phyloP scores from a whole-genome alignment of 2,797 vertebrate species.

The Aulostomus chinensis region DNA sequence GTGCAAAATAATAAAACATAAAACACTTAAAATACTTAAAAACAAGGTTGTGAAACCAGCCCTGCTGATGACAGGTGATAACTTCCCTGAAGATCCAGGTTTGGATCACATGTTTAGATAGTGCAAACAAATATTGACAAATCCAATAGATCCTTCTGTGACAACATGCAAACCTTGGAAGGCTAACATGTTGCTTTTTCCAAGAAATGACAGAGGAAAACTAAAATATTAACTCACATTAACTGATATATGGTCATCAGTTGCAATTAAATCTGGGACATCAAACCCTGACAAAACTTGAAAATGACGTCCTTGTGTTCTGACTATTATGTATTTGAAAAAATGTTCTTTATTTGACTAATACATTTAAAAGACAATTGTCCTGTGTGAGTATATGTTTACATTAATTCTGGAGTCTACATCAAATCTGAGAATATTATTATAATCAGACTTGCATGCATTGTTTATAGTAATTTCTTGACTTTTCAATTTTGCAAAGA shows the following conservation, averaged over 20 bases:
- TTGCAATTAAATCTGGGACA: neutral
- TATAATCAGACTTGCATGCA: too few relatives aligned
- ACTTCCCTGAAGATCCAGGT: slow-evolving; percentile 19
- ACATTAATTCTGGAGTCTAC: too few relatives aligned
- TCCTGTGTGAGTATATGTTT: too few relatives aligned
- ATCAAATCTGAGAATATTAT: too few relatives aligned
- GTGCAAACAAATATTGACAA: slow-evolving; percentile 68
- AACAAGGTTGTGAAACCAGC: slow-evolving; percentile 30
- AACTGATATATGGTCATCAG: too few relatives aligned
- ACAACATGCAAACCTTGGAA: slow-evolving; percentile 33
- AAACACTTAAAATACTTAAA: too few relatives aligned
- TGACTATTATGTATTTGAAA: too few relatives aligned
- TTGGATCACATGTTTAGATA: slow-evolving; percentile 24
- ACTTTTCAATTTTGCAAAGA: too few relatives aligned
- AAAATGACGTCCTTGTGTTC: neutral
- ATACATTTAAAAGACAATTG: neutral
- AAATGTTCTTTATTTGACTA: too few relatives aligned
- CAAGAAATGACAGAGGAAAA: slow-evolving; percentile 1
- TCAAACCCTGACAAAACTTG: neutral
- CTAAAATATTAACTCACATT: too few relatives aligned
- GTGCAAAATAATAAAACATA: neutral
- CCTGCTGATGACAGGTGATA: neutral
- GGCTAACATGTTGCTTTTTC: slow-evolving; percentile 20
- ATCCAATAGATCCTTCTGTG: slow-evolving; percentile 12
- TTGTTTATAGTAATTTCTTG: too few relatives aligned